phyloP scores from a whole-genome alignment of 1,140 invertebrate genomes.

The Cydia fagiglandana region DNA sequence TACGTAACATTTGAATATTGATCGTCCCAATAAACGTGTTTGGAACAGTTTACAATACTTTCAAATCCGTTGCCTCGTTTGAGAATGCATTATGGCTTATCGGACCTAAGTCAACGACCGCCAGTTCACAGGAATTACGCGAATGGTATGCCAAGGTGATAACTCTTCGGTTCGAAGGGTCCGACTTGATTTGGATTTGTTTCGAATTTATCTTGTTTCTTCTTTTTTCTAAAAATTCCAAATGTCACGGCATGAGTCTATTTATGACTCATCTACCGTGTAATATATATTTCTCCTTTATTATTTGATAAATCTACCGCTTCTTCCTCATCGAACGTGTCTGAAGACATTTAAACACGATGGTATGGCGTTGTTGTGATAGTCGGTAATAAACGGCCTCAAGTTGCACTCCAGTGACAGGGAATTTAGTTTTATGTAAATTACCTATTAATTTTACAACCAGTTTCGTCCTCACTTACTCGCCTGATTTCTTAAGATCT shows the following conservation, averaged over 20 bases:
- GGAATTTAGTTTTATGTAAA: conserved; percentile 52
- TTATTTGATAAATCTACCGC: too few species aligned
- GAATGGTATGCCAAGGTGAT: conserved; percentile 68
- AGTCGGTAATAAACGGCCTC: background rate
- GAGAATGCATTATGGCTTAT: conserved; percentile 34
- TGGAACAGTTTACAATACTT: conserved; percentile 17
- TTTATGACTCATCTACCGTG: too few species aligned
- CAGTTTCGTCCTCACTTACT: conserved; percentile 65
- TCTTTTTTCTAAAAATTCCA: background rate
- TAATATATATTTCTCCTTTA: too few species aligned
- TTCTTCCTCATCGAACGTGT: too few species aligned
- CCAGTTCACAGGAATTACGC: conserved; percentile 54
- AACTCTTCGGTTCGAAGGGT: conserved; percentile 51
- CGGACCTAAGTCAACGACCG: conserved; percentile 55
- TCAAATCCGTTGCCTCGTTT: conserved; percentile 18
- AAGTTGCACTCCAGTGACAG: conserved; percentile 4
- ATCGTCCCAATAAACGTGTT: conserved; percentile 7
- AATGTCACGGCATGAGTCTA: too few species aligned
- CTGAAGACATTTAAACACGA: background rate
- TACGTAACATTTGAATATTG: conserved; percentile 17
- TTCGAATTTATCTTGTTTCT: background rate
- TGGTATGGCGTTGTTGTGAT: background rate
- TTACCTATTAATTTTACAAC: conserved; percentile 55
- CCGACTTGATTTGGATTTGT: background rate
- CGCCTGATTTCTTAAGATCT: conserved; percentile 57